phyloP scores from a whole-genome alignment of 37 sponge, comb jelly and placozoan species.

The Chondrilla cf. caribensis region DNA sequence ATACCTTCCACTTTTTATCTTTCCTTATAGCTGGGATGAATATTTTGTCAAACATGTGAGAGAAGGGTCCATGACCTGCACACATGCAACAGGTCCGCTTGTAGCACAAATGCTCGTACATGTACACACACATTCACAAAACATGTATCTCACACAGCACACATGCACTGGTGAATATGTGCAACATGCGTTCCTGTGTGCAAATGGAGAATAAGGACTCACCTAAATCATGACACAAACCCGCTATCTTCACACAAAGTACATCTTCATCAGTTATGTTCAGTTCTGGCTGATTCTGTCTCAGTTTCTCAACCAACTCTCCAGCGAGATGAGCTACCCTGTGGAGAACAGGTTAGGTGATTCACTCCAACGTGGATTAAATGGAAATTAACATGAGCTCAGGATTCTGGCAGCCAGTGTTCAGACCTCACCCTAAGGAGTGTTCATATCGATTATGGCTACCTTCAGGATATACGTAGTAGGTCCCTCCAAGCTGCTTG shows the following conservation, averaged over 20 bases:
- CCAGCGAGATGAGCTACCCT: constrained; percentile 93
- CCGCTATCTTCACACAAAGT: constrained; percentile 94
- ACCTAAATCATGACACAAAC: constrained; percentile 94
- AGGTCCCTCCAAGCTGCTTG: constrained; percentile 87
- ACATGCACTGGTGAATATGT: not conserved
- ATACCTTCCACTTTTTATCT: constrained; percentile 36
- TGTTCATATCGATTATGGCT: constrained; percentile 96
- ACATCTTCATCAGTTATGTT: constrained; percentile 82
- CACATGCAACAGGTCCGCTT: too few relatives aligned
- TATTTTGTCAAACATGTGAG: constrained; percentile 80
- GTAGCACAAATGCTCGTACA: too few relatives aligned
- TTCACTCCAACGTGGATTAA: too few relatives aligned
- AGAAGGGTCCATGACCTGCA: constrained; percentile 94
- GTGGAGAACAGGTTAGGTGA: not conserved
- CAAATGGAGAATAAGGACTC: constrained; percentile 9
- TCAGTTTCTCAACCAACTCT: constrained; percentile 72
- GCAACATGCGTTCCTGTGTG: too few relatives aligned
- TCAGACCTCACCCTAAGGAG: constrained; percentile 80
- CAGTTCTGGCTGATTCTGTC: constrained; percentile 77
- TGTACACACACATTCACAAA: too few relatives aligned
- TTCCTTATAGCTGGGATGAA: constrained; percentile 65
- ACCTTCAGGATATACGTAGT: constrained; percentile 90
- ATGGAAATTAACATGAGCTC: too few relatives aligned
- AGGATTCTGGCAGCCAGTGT: too few relatives aligned
- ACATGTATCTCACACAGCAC: too few relatives aligned